Conservation (phyloP, 2,888 invertebrate genomes). For the Matsumyia berberina region DNA sequence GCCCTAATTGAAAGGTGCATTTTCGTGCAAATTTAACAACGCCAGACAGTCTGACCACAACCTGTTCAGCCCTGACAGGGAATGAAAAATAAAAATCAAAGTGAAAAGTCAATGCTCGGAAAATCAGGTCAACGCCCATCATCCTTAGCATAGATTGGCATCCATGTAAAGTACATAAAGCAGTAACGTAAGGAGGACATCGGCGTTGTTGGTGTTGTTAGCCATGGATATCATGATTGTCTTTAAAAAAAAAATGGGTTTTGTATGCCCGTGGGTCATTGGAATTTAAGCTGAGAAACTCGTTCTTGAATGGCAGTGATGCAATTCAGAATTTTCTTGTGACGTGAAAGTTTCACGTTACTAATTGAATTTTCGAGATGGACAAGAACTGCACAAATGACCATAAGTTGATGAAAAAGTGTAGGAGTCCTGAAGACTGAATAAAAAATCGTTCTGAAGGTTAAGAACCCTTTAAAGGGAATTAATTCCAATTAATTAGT, state of each 20-base stretch:
- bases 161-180: background rate
- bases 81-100: background rate
- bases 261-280: conserved; percentile 27
- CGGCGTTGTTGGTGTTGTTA: background rate
- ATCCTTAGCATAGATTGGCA: background rate
- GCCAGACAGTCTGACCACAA: background rate
- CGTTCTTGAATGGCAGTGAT: background rate
- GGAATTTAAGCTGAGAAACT: conserved; percentile 2
- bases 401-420: no score
- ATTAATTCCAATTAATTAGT: no score
- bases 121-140: conserved; percentile 2
- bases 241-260: background rate
- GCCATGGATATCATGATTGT: conserved; percentile 8
- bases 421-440: no score
- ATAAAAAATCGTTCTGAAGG: no score
- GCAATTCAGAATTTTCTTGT: conserved; percentile 5
- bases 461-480: no score
- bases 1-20: background rate
- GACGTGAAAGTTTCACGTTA: background rate
- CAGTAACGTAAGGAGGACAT: conserved; percentile 1
- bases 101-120: background rate
- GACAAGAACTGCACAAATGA: no score
- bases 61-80: background rate
- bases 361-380: no score
- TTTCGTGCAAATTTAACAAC: background rate